These are phyloP conservation scores for Brachionus asplanchnoidis DNA, from an alignment of 1,140 invertebrate species.

Conservation along the genomic window DNA sequence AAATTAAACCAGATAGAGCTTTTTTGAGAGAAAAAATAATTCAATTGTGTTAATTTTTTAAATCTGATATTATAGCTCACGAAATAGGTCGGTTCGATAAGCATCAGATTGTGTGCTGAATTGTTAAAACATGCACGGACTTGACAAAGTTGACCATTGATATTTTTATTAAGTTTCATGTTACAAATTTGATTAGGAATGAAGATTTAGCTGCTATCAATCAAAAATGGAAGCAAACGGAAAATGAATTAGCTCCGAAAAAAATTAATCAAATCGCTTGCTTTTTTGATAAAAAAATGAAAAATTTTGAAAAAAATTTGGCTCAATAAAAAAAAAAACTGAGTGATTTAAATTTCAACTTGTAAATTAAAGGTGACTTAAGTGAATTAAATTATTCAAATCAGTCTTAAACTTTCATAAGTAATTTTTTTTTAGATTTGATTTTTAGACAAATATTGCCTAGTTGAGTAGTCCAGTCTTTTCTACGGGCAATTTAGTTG, in stretches of 20 bases:
- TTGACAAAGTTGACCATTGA: background rate
- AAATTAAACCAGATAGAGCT: background rate
- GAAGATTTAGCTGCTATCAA: background rate
- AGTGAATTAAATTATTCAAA: background rate
- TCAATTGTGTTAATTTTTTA: background rate
- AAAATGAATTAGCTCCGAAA: background rate
- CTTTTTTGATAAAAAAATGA: background rate
- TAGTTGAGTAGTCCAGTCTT: background rate
- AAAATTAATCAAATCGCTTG: background rate
- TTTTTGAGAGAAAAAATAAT: background rate
- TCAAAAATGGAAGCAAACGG: background rate
- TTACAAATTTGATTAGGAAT: background rate
- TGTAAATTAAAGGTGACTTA: background rate
- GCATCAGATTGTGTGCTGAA: background rate
- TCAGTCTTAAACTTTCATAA: background rate
- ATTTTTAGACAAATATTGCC: constrained; percentile 2
- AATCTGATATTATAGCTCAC: background rate
- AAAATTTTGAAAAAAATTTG: background rate
- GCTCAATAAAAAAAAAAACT: background rate
- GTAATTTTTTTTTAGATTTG: background rate
- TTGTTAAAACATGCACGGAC: background rate
- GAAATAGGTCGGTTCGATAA: background rate
- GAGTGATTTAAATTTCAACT: background rate
- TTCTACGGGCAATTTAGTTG: background rate
- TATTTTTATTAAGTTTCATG: background rate